Evolutionary conservation across 2,888 invertebrate genomes (phyloP), one percentile per base, ranked within the genome.

Genomic region (Plagiodera versicolora): DNA sequence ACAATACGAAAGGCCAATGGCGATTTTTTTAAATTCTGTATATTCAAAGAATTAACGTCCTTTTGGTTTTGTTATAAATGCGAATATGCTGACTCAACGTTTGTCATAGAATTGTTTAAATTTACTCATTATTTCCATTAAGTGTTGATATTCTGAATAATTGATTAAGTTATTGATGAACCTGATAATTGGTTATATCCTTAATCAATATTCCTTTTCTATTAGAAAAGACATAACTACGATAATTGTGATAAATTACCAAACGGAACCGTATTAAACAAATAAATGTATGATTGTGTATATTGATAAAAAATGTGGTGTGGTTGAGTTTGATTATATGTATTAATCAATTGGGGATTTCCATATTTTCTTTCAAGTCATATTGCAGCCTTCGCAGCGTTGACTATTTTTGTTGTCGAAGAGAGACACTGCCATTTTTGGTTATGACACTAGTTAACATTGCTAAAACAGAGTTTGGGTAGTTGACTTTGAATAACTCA

Each of bases 1-100:
- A 77, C 75, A 75, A 75, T 75, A 75, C 74, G 70, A 64, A 66
- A 58, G 57, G 64, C 64, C 61, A 35, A 49, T 66, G 60, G 56
- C 64, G 59, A 55, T 60, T 55, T 64, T 66, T 59, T 39, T 60
- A n/a, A 45, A 65, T 66, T 66, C 64, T 58, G 61, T 18, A 4
- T 32, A 56, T 53, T 63, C 47, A 35, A 58, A 53, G 49, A 56
- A 60, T 30, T 30, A 49, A 52, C 48, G 45, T 39, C 14, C n/a
- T 44, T 48, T 44, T 59, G 39, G 24, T 51, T 35, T 55, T 39
- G 56, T 17, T 19, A 62, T 58, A 56, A 48, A 59, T 52, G 56
- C 61, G 66, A 64, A 64, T 69, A 68, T 66, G 61, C 68, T 70
- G 70, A 68, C 69, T 58, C 69, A 69, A 68, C 68, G 66, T 68